A percentile compares a stretch with the other conserved stretches of the same genome.
Evolutionary conservation across 2,113 vertebrate species (phyloP).

Genomic region (Notarius quadriscutis): DNA sequence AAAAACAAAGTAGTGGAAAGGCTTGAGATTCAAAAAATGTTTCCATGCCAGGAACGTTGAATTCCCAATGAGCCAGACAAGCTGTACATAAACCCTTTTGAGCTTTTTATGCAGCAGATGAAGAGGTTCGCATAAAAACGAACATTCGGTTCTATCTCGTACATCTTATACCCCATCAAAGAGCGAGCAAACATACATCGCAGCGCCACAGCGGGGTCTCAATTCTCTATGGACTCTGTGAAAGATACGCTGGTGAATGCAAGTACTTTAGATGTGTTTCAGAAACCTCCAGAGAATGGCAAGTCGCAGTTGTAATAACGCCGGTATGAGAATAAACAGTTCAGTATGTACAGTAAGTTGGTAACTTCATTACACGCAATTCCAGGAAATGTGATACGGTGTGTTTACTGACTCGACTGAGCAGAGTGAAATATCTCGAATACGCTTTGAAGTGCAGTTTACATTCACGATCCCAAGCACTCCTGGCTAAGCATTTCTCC

Average conservation of each 20-base stretch:
- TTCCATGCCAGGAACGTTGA: background rate
- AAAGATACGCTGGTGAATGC: too few relatives aligned
- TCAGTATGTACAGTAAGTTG: background rate
- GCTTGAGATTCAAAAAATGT: background rate
- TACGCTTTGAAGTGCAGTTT: background rate
- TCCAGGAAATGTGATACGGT: background rate
- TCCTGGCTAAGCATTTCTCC: background rate
- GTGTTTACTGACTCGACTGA: background rate
- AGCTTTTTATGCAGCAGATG: background rate
- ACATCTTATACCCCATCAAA: background rate
- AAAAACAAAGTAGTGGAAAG: background rate
- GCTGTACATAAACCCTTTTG: background rate
- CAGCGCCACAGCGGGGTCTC: background rate
- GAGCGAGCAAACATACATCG: background rate
- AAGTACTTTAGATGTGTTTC: background rate
- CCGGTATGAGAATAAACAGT: constrained; percentile 1
- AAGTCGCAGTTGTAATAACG: background rate
- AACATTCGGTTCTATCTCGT: background rate
- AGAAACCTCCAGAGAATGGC: constrained; percentile 2
- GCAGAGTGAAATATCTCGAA: background rate
- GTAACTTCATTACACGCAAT: background rate
- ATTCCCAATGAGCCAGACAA: background rate
- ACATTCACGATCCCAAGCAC: background rate
- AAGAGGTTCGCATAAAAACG: background rate
- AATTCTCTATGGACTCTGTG: background rate